Base-by-base conservation (phyloP, 2,797 vertebrate genomes). In the Pogonophryne albipinna region DNA sequence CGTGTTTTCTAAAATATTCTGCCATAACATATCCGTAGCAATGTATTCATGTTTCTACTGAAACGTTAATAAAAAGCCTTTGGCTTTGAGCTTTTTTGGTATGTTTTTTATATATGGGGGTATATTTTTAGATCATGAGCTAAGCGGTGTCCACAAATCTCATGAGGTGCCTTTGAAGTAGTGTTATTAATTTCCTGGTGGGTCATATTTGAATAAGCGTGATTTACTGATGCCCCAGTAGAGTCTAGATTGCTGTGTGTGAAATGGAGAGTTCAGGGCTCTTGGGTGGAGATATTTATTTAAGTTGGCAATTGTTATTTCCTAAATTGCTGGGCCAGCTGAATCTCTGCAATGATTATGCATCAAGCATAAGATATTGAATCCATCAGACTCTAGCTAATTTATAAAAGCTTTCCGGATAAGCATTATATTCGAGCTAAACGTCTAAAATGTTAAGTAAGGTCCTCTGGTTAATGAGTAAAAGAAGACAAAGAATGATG, bases 151-250 rank as follows among this genome's bases (percentile, higher is more conserved):
- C 61, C 70, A 75, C 27, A 73, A 82, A 66, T 77, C 67, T 82
- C 78, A 82, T 10, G 11, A 66, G 79, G 76, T 82, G 65, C 69
- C 66, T 79, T 86, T 89, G 80, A 90, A 88, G 83, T 83, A 78
- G 57, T 73, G 74, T 87, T 83, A 91, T 92, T 87, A 82, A 87
- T 92, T 88, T 91, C 86, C 86, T 78, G 78, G 63, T 74, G 69
- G 89, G 88, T 91, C 90, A 89, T 84, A 74, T 90, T 86, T 89
- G 78, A 90, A 88, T 88, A 85, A 85, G 75, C 56, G 80, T 84
- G 83, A 92, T 84, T 87, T 82, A 90, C 71, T 13, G 60, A 68
- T 77, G 85, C 84, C 70, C 73, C 74, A 80, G 85, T 82, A 57
- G 58, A 76, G 62, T 85, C 84, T 85, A 85, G 74, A 76, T 84